Conservation (phyloP, 2,113 vertebrate species). For the Dendropsophus ebraccatus region DNA sequence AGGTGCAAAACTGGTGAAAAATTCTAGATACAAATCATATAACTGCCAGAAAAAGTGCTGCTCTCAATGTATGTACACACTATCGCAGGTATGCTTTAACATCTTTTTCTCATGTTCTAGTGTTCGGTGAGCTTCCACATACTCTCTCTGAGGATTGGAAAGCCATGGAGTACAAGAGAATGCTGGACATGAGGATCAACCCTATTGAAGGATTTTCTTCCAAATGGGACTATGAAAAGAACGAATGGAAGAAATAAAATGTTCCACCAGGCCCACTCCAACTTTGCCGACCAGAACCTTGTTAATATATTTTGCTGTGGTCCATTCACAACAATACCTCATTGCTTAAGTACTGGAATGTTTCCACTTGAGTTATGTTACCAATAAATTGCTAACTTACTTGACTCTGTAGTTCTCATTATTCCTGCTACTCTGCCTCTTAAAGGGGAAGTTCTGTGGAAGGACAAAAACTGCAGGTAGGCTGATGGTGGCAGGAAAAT, state of each 20-base stretch:
- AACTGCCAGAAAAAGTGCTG: too few species aligned
- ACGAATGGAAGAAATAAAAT: conserved; percentile 93
- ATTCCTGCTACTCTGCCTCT: background rate
- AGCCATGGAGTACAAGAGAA: conserved; percentile 83
- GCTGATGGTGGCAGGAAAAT: too few species aligned
- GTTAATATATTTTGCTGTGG: conserved; percentile 54
- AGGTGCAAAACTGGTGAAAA: too few species aligned
- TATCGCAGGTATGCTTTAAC: background rate
- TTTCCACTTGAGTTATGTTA: conserved; percentile 70
- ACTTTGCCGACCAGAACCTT: conserved; percentile 60
- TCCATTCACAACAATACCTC: conserved; percentile 67
- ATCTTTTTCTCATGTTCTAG: conserved; percentile 65
- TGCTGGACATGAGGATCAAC: conserved; percentile 90
- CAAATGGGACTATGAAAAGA: conserved; percentile 95
- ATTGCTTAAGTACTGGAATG: conserved; percentile 75
- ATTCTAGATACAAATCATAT: too few species aligned
- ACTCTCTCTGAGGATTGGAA: conserved; percentile 83
- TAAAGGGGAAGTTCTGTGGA: too few species aligned
- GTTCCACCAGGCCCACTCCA: background rate
- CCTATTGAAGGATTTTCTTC: conserved; percentile 84
- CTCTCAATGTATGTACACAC: too few species aligned
- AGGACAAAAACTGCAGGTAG: too few species aligned
- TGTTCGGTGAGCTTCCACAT: conserved; percentile 83
- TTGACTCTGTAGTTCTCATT: conserved; percentile 46
- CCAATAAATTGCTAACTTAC: conserved; percentile 81